Conservation (phyloP, 2,797 vertebrate genomes). For the Anas capensis region DNA sequence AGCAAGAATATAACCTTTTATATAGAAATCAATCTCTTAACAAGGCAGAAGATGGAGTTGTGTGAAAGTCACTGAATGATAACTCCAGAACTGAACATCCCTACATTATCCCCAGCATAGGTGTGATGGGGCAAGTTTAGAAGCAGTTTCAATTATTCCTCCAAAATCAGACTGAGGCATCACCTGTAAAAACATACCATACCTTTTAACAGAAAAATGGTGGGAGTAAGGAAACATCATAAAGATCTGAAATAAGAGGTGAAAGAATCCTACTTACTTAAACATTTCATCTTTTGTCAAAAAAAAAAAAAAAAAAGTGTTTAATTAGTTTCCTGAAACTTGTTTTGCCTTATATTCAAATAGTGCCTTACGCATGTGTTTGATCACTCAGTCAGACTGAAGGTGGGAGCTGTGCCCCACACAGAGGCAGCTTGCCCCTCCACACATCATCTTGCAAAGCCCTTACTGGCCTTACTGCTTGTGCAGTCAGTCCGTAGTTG, state of each 20-base stretch:
- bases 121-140: not conserved
- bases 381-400: not conserved
- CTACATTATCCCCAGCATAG: not conserved
- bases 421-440: not conserved
- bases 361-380: not conserved
- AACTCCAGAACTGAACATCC: not conserved
- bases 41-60: not conserved
- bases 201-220: not conserved
- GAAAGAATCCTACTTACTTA: not conserved
- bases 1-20: not conserved
- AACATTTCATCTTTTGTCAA: not conserved
- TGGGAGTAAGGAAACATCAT: not conserved
- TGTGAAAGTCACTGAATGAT: not conserved
- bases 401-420: not conserved
- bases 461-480: not conserved
- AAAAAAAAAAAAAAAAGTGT: not conserved
- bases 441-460: not conserved
- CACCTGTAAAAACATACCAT: not conserved
- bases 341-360: not conserved
- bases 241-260: not conserved
- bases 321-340: conserved; percentile 1
- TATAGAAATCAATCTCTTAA: not conserved
- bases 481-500: not conserved
- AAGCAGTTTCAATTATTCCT: not conserved
- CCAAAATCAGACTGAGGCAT: not conserved